Base-by-base conservation (phyloP, 2,888 invertebrate species). In the Meloe dianella region DNA sequence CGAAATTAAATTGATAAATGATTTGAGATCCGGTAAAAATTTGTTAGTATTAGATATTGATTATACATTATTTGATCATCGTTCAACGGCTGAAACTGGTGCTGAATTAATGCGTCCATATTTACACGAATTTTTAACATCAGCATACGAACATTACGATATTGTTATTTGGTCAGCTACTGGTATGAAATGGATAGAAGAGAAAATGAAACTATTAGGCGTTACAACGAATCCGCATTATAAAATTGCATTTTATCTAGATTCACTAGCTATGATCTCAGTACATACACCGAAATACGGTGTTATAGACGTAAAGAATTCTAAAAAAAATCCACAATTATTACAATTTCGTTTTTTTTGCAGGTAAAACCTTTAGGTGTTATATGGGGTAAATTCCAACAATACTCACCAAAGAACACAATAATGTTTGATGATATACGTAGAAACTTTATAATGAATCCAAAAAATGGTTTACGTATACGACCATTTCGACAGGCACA, bases 141-240 rank as follows among this genome's bases (percentile, higher is more conserved):
- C 91, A 0, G 94, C 95, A 0, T 96, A 96, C 79, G 89, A 91
- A 80, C 87, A 96, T 84, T 98, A 97, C 77, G 98, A 98, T 79
- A 97, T 98, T 73, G 97, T 95, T 0, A 97, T 98, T 73, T 98
- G 98, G 98, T 98, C 98, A 4, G 98, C 98, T 0, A 98, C 98
- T 0, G 94, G 94, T 69, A 97, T 98, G 97, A 96, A 95, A 79
- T 98, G 97, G 97, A 97, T 98, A 57, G 94, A 97, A 76, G 96
- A 97, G 78, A 98, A 98, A 84, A 97, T 98, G 97, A 90, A 92
- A 68, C 85, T 97, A 57, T 85, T 98, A 0, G 97, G 97, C 0
- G 96, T 98, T 0, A 87, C 92, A 0, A 88, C 87, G 2, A 91
- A 97, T 82, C 87, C 90, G 0, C 89, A 91, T 71, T 98, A 97